These are phyloP conservation scores for Aradus depressus DNA, from an alignment of 2,888 invertebrate species.

Conservation along the genomic window DNA sequence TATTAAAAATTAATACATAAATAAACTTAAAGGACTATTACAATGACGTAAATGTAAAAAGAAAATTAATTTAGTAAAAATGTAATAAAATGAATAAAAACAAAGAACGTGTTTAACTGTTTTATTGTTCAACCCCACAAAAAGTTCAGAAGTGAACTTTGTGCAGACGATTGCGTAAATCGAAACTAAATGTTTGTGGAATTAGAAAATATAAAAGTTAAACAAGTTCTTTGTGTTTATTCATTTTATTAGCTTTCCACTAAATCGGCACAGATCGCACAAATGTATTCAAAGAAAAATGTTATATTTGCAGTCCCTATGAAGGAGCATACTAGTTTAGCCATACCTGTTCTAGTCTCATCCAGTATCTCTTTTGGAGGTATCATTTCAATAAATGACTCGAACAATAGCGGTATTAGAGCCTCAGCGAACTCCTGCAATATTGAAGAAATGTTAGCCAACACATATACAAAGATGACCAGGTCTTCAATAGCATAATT, in stretches of 20 bases:
- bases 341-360: not conserved
- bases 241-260: no score
- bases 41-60: not conserved
- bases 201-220: no score
- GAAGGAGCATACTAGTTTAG: not conserved
- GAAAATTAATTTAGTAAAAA: not conserved
- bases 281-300: not conserved
- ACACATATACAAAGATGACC: not conserved
- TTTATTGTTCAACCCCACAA: no score
- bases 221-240: no score
- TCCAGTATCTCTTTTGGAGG: constrained; percentile 36
- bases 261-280: no score
- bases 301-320: not conserved
- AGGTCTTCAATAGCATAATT: no score
- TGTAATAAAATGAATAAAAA: no score
- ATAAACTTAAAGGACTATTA: not conserved
- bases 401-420: constrained; percentile 64
- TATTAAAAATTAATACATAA: not conserved
- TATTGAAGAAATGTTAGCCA: constrained; percentile 6
- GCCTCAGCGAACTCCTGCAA: constrained; percentile 52
- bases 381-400: constrained; percentile 73
- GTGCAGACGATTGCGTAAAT: no score
- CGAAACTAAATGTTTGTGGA: no score
- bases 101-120: no score
- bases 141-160: no score